Base-by-base conservation (phyloP, 1,140 invertebrate species). In the Aphelenchoides fujianensis region DNA sequence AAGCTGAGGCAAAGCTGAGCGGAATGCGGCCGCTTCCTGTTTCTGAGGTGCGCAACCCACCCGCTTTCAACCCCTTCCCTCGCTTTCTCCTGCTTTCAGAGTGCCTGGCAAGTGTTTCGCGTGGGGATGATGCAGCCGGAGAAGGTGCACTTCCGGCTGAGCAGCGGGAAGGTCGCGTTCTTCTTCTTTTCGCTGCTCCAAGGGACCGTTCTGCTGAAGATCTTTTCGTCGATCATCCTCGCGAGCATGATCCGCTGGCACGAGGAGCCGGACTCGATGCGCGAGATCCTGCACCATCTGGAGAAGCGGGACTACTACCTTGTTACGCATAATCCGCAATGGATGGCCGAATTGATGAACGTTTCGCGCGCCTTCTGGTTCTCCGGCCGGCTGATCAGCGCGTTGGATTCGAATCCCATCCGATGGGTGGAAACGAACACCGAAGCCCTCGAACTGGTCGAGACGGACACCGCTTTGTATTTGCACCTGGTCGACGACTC, bases 331-430 rank as follows among this genome's bases (percentile, higher is more conserved):
- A 59, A 19, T 19, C 7, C 55, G 12, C 12, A 59, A 5, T 59
- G 5, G 5, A 59, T 23, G 7, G 5, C 7, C 7, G 5, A 59
- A 59, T 32, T 59, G 5, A 7, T 59, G 19, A 59, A 59, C 55
- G 23, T 48, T 48, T 59, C 55, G 5, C 19, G 5, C 28, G 19
- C 55, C 28, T 7, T 59, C 12, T 59, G 19, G 5, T 19, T 19
- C 5, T 59, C 5, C 7, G 55, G 27, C 34, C 5, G 5, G 12
- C 34, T 59, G 23, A 5, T 7, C 7, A 27, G 19, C 28, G 55
- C 55, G 34, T 59, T 59, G 19, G 55, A 59, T 30, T 30, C 28
- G 55, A 59, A 59, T 59, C 55, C 55, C 5, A 7, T 59, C 27
- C 28, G 23, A 59, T 5, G 28, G 12, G 55, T 23, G 28, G 55